Base-by-base conservation (phyloP, 35 echinoderm and acorn worm genomes). In the Lytechinus pictus region DNA sequence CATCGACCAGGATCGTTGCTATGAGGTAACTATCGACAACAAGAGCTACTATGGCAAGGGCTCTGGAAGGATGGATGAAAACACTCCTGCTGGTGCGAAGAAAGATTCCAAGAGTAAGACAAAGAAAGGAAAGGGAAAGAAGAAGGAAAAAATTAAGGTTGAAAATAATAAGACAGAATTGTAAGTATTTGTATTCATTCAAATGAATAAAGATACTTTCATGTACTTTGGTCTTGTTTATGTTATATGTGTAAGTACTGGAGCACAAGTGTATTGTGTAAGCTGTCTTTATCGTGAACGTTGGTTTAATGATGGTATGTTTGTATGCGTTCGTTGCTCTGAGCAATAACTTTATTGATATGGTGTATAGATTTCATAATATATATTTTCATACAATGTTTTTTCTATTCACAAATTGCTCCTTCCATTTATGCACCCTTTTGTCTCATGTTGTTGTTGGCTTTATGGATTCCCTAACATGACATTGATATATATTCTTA, bases 11-110 rank as follows among this genome's bases (percentile, higher is more conserved):
- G 97, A 99, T 9, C 33, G 96, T 60, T 99, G 98, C 52, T 52
- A 96, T 8, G 96, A 97, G 10, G 97, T 99, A 10, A 94, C 98
- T 28, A 98, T 99, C 54, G 98, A 99, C 55, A 95, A 97, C 57
- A 97, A 99, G 58, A 95, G 96, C 27, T 99, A 96, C 87, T 95
- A 96, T 92, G 98, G 98, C 61, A 95, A 91, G 95, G 98, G 98
- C 10, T 97, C 98, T 57, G 98, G 95, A 10, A 96, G 95, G 86
- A 94, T 92, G n/a, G 92, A 94, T 9, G 5, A 95, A 97, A 54
- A 93, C 90, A 28, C 72, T 95, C 14, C 29, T 52, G 29, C 28
- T 12, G 88, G 88, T 13, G 52, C 3, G 9, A 90, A 90, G 27
- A 90, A 90, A 90, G 88, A 90, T 90, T 44, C 10, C 33, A 90